Evolutionary conservation across 2,113 vertebrate genomes (phyloP), one percentile per base, ranked within the genome.

Genomic region (Etheostoma spectabile): DNA sequence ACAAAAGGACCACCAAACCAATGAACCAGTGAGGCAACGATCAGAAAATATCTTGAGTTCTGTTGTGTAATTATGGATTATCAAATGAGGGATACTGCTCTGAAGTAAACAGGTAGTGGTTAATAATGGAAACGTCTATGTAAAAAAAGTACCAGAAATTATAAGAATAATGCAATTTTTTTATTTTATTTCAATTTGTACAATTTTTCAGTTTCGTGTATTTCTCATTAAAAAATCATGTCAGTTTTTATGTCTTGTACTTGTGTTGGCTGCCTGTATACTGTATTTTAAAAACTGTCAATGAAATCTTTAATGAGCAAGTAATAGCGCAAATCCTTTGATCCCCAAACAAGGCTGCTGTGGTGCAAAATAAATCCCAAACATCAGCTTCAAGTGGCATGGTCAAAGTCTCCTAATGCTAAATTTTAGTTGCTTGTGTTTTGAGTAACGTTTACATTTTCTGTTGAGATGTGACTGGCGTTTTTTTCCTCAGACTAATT

Each of bases 141-240:
- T 94, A 93, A 84, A 94, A 86, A 86, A 92, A 88, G 67, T 92
- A 94, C 88, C 89, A 92, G 91, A 95, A 94, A 95, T 88, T 94
- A 93, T 94, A 90, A 94, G 88, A 94, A 93, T 90, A 94, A 93
- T 95, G 85, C 91, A 92, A 88, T 88, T 94, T 91, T 83, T 93
- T 92, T 92, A 92, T 93, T 93, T 94, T 93, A 88, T 93, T 94
- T 94, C 91, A 90, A 93, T 95, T 96, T 95, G 93, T 95, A 95
- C 89, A 95, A 91, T 95, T 93, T 94, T 95, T 92, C 94, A 93
- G 94, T 95, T 95, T 95, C 71, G 88, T 94, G 94, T 95, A 94
- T 94, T 94, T 94, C 93, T 95, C 93, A 95, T 95, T 95, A 95
- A 95, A 95, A 90, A 93, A 82, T 90, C 91, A 91, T 95, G 92